Evolutionary conservation across 2,113 vertebrate species (phyloP).

Genomic region (Pedionomus torquatus): DNA sequence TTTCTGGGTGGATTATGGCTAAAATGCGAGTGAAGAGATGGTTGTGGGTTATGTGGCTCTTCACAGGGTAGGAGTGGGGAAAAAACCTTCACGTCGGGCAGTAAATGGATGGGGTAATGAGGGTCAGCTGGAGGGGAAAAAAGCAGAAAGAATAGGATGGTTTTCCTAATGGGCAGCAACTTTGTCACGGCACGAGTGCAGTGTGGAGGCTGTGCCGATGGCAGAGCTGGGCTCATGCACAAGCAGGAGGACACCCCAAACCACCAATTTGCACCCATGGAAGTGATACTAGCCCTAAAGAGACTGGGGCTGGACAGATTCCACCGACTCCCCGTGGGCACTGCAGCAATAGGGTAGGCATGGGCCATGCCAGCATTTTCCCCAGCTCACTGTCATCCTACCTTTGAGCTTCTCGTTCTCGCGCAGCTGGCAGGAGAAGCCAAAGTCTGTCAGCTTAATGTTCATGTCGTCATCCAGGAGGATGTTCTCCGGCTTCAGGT

Average conservation of each 20-base stretch:
- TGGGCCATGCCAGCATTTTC: rapidly evolving
- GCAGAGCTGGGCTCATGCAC: rapidly evolving
- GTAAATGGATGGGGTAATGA: not conserved
- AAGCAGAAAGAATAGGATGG: not conserved
- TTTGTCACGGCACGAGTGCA: not conserved
- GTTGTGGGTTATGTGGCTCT: not conserved
- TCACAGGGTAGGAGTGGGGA: not conserved
- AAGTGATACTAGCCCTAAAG: not conserved
- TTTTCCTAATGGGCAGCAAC: not conserved
- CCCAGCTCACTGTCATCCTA: not conserved
- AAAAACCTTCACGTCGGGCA: not conserved
- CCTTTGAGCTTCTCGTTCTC: constrained; percentile 87
- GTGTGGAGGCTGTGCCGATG: not conserved
- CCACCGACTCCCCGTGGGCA: rapidly evolving
- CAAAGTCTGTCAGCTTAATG: constrained; percentile 97
- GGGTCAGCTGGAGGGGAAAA: not conserved
- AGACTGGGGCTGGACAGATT: not conserved
- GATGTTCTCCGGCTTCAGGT: constrained; percentile 97
- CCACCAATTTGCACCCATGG: rapidly evolving
- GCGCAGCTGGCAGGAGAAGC: constrained; percentile 88
- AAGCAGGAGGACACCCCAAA: not conserved
- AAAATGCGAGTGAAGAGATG: not conserved
- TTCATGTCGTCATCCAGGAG: constrained; percentile 94
- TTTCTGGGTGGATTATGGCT: not conserved
- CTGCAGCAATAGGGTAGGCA: rapidly evolving